Evolutionary conservation across 2,797 vertebrate species (phyloP).

Genomic region (Sebastes goodei): DNA sequence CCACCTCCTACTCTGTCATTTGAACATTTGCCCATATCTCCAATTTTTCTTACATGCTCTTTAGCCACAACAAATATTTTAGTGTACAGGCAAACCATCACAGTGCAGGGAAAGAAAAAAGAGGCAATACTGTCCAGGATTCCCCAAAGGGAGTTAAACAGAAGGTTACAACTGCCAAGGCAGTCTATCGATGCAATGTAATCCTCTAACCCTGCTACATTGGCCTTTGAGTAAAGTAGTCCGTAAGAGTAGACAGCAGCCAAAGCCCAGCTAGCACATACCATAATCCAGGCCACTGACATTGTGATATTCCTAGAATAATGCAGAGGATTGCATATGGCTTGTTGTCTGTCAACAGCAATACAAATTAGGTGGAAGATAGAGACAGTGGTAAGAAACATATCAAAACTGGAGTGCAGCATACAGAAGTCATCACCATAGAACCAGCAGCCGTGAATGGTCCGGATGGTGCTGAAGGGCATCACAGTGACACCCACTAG

Average conservation of each 20-base stretch:
- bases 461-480: constrained; percentile 78
- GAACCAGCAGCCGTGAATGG: constrained; percentile 82
- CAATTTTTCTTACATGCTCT: no score
- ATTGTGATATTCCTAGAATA: constrained; percentile 72
- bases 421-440: constrained; percentile 78
- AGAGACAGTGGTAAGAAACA: constrained; percentile 79
- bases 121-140: no score
- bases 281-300: constrained; percentile 58
- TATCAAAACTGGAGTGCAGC: constrained; percentile 78
- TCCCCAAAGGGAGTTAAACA: no score
- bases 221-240: no score
- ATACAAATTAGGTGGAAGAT: constrained; percentile 84
- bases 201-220: no score
- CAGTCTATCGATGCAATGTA: no score
- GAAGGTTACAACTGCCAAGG: no score
- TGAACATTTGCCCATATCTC: no score
- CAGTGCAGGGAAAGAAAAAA: no score
- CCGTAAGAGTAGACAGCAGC: constrained; percentile 19
- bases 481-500: constrained; percentile 58
- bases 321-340: constrained; percentile 77
- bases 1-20: no score
- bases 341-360: constrained; percentile 79
- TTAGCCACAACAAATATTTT: no score
- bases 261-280: constrained; percentile 71
- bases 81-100: no score